These are phyloP conservation scores for Sciurus vulgaris DNA, from an alignment of 2,797 vertebrate species.

Conservation along the genomic window DNA sequence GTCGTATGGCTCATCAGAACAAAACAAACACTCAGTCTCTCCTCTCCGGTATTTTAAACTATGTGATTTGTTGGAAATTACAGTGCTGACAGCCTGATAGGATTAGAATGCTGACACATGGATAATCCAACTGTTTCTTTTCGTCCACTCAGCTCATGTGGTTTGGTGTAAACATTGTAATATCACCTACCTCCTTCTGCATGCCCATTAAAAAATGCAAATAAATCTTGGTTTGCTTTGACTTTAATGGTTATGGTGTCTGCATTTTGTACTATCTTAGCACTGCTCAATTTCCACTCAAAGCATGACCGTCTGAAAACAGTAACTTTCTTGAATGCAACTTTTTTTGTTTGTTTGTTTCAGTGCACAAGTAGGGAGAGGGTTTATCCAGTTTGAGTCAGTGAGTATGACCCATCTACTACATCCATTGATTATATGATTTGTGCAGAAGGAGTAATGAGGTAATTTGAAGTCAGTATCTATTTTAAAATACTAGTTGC, in stretches of 20 bases:
- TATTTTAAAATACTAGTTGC: background rate
- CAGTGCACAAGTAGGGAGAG: background rate
- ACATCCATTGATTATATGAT: background rate
- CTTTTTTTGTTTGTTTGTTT: background rate
- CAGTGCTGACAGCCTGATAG: conserved; percentile 50
- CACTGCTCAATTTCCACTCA: conserved; percentile 6
- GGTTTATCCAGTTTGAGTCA: background rate
- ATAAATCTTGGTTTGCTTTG: conserved; percentile 60
- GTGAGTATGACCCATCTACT: background rate
- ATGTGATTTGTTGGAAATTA: conserved; percentile 67
- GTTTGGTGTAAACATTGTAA: conserved; percentile 63
- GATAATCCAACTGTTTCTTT: conserved; percentile 69
- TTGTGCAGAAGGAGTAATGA: background rate
- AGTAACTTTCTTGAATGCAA: background rate
- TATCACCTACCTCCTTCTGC: conserved; percentile 67
- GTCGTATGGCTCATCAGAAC: conserved; percentile 55
- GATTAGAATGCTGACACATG: conserved; percentile 70
- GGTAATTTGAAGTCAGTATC: background rate
- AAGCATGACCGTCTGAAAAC: background rate
- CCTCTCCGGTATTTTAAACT: conserved; percentile 64
- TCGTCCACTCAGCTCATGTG: conserved; percentile 10
- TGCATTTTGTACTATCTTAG: background rate
- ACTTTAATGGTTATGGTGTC: conserved; percentile 29
- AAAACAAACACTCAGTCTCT: conserved; percentile 65
- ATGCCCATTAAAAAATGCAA: conserved; percentile 67